Percentiles rank a stretch among this genome's conserved stretches.
phyloP scores from a whole-genome alignment of 2,113 vertebrate genomes.

The Toxotes chatareus region DNA sequence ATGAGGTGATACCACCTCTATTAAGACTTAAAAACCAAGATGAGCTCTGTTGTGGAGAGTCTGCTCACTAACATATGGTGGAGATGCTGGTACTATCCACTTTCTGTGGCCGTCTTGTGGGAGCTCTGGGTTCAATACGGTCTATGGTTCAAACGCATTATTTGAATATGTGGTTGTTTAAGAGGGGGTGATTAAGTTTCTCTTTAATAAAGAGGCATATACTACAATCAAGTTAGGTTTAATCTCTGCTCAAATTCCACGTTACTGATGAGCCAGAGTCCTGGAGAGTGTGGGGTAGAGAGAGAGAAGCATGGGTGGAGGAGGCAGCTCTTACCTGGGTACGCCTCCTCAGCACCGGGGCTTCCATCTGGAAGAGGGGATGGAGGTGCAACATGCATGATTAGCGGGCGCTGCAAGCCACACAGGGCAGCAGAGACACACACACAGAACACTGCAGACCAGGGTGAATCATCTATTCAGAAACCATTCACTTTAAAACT shows the following conservation, averaged over 20 bases:
- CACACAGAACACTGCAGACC: constrained; percentile 55
- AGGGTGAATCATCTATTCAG: constrained; percentile 22
- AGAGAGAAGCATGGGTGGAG: constrained; percentile 49
- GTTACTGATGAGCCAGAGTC: background rate
- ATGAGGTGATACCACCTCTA: no score
- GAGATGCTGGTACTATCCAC: no score
- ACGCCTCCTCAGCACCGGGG: constrained; percentile 89
- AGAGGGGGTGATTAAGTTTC: no score
- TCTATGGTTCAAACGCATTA: no score
- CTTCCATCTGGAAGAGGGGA: constrained; percentile 95
- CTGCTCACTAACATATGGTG: no score
- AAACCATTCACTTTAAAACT: background rate
- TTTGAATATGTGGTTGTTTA: no score
- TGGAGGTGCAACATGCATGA: constrained; percentile 92
- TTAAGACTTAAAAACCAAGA: no score
- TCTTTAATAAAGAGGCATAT: no score
- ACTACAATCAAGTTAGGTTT: no score
- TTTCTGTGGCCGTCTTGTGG: no score
- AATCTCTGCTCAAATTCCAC: background rate
- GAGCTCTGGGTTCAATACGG: no score
- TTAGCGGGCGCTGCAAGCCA: constrained; percentile 88
- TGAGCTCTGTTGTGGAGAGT: no score
- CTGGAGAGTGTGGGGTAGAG: background rate
- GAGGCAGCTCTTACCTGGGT: constrained; percentile 92
- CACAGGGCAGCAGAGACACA: constrained; percentile 80